Evolutionary conservation across 2,888 invertebrate genomes (phyloP), one percentile per base, ranked within the genome.

Genomic region (Drosophila glabriapex): DNA sequence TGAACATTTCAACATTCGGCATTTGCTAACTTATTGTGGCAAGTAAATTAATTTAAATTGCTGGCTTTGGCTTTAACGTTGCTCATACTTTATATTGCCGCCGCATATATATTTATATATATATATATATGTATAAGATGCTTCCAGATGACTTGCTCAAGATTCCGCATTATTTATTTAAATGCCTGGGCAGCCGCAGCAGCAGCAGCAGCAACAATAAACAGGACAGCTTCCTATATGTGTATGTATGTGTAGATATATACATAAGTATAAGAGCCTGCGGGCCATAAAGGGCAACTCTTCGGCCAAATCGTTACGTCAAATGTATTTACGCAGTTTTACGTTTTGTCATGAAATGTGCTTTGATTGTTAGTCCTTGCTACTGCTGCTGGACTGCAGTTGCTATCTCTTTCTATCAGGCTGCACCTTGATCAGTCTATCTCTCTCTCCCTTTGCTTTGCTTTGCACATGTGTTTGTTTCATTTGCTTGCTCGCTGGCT

Each of bases 261-360:
- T 10, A 37, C 19, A 68, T 54, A 19, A 49, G 25, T 56, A 35
- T 61, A 49, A 64, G 63, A 50, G 61, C 80, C 80, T 69, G 73
- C 80, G 68, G 79, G 81, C 54, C 79, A 81, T 79, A 77, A 81
- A 79, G 78, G 66, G 66, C 73, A 80, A 68, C 66, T 76, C 50
- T 60, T 80, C 54, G 78, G 68, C 77, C 78, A 79, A 76, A 55
- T 50, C 64, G 77, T 76, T 76, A 76, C 85, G 87, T 85, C 74
- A 83, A 86, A 83, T 90, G 86, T 90, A 89, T 86, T 90, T 89
- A 84, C 82, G 84, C 80, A 90, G 86, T 90, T 90, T 90, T 89
- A 90, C 90, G 83, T 86, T 90, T 80, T 82, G 84, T 82, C 90
- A 76, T 87, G 85, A 88, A 90, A 86, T 88, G 90, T 90, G 75